Percentiles rank a stretch among this genome's conserved stretches.
Conservation (phyloP, 2,888 invertebrate genomes). For the Panopea generosa region DNA sequence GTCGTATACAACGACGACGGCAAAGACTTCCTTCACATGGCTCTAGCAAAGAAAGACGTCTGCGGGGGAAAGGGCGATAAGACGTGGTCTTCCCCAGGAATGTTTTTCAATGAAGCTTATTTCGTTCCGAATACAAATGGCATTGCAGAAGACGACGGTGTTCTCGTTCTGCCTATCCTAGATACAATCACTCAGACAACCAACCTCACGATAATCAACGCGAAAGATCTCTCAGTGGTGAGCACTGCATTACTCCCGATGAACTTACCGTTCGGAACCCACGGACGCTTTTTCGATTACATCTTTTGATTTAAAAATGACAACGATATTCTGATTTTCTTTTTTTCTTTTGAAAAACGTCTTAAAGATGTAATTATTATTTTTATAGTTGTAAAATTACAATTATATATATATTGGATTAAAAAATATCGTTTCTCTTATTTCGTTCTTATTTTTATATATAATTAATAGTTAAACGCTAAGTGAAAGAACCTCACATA, state of each 20-base stretch:
- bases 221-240: conserved; percentile 66
- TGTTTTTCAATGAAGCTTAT: conserved; percentile 75
- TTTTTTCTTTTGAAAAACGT: too few relatives aligned
- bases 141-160: conserved; percentile 76
- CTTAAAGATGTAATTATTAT: too few relatives aligned
- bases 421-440: too few relatives aligned
- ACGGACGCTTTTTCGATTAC: conserved; percentile 75
- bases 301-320: conserved; percentile 23
- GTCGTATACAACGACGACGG: conserved; percentile 72
- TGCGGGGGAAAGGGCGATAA: conserved; percentile 62
- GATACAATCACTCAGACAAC: conserved; percentile 65
- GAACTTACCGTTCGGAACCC: conserved; percentile 75
- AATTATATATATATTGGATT: too few relatives aligned
- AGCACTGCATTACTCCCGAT: conserved; percentile 70
- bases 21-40: conserved; percentile 62
- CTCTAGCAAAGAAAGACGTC: conserved; percentile 76
- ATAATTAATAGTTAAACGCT: too few relatives aligned
- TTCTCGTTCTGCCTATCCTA: conserved; percentile 75
- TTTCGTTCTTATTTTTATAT: too few relatives aligned
- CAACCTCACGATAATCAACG: conserved; percentile 74
- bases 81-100: conserved; percentile 57
- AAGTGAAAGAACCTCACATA: too few relatives aligned
- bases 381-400: too few relatives aligned
- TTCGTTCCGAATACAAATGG: conserved; percentile 74
- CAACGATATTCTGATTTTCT: too few relatives aligned